Evolutionary conservation across 2,113 vertebrate species (phyloP).

Genomic region (Entosphenus tridentatus): DNA sequence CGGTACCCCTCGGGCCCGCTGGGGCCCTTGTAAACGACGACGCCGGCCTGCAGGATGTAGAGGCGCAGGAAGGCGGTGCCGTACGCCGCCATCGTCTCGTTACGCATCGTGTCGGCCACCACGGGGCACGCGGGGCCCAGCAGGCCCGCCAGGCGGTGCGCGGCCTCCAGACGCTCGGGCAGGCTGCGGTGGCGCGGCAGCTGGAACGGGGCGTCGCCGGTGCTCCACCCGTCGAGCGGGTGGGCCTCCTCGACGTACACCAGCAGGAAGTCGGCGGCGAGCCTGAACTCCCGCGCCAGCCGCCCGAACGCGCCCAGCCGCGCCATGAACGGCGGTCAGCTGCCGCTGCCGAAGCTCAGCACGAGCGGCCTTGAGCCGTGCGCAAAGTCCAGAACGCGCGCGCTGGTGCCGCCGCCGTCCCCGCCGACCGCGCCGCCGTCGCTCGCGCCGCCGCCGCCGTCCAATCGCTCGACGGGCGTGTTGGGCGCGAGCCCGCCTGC

Average conservation of each 20-base stretch:
- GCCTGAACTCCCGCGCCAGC: conserved; percentile 58
- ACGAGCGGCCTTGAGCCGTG: conserved; percentile 59
- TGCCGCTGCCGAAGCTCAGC: conserved; percentile 95
- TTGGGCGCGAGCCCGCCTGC: conserved; percentile 23
- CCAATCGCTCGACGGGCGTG: conserved; percentile 40
- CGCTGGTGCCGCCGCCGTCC: conserved; percentile 35
- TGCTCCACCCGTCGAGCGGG: conserved; percentile 91
- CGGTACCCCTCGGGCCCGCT: conserved; percentile 87
- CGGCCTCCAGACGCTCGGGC: conserved; percentile 67
- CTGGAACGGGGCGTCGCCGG: conserved; percentile 72
- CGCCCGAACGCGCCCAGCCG: conserved; percentile 75
- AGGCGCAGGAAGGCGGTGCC: conserved; percentile 97
- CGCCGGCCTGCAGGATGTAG: conserved; percentile 59
- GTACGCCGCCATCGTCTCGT: conserved; percentile 80
- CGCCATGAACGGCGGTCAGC: conserved; percentile 99
- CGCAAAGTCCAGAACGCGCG: conserved; percentile 57
- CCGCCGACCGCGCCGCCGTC: conserved; percentile 63
- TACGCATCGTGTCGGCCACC: conserved; percentile 86
- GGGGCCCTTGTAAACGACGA: conserved; percentile 72
- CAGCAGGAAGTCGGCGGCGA: conserved; percentile 81
- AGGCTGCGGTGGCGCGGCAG: conserved; percentile 82
- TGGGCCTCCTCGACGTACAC: conserved; percentile 97
- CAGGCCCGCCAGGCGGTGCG: conserved; percentile 43
- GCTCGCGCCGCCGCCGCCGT: conserved; percentile 77
- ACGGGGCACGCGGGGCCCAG: conserved; percentile 47